A percentile compares a stretch with the other conserved stretches of the same genome.
phyloP scores from a whole-genome alignment of 2,113 vertebrate species.

The Osmerus eperlanus region DNA sequence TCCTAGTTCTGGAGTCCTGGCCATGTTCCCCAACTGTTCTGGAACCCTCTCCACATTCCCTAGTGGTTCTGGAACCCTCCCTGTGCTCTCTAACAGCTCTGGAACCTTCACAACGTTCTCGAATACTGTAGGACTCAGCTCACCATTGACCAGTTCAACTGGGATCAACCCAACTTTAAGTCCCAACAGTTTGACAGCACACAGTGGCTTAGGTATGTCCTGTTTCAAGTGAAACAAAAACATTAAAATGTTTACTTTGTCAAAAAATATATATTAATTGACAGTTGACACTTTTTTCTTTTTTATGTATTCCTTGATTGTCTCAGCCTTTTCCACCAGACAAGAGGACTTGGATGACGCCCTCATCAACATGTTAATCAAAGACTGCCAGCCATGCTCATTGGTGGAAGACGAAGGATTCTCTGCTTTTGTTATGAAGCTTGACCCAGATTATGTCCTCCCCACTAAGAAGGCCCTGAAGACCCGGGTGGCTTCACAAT shows the following conservation, averaged over 20 bases:
- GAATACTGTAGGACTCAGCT: neutral
- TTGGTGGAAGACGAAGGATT: conserved; percentile 22
- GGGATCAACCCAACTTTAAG: neutral
- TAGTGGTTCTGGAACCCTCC: neutral
- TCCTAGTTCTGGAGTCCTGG: conserved; percentile 1
- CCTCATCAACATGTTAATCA: conserved; percentile 18
- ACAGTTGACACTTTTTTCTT: too few species aligned
- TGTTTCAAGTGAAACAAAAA: neutral
- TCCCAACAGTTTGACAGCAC: neutral
- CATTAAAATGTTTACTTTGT: too few species aligned
- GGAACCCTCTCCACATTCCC: neutral
- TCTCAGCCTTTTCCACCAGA: neutral
- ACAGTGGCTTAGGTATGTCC: neutral
- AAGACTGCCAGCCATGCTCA: conserved; percentile 18
- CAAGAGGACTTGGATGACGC: conserved; percentile 18
- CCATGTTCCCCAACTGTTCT: neutral
- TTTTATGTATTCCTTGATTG: neutral
- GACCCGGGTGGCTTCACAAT: conserved; percentile 2
- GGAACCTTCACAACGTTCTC: neutral
- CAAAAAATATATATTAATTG: too few species aligned
- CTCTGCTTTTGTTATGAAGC: conserved; percentile 7
- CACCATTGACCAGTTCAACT: neutral
- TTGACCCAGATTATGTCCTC: conserved; percentile 16
- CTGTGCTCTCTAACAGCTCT: neutral
- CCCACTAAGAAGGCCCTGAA: conserved; percentile 9